Percentiles rank a stretch among this genome's conserved stretches.
Conservation (phyloP, 2,888 invertebrate genomes). For the Diplazon laetatorius region DNA sequence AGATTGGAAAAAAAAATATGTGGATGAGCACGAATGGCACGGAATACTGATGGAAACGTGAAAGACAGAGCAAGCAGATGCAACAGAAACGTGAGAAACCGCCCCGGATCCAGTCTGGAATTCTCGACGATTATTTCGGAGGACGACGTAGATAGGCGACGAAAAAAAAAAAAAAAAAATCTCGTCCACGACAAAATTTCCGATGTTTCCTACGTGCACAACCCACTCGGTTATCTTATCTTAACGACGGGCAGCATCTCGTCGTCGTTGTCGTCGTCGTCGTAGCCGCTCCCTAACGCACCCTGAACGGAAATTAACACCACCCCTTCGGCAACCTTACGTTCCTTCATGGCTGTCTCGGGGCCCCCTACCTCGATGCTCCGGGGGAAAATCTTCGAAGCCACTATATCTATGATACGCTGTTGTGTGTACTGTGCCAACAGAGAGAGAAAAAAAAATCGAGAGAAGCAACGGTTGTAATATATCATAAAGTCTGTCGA, state of each 20-base stretch:
- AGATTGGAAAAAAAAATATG: too few relatives aligned
- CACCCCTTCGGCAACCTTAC: conserved; percentile 59
- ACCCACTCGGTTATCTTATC: conserved; percentile 79
- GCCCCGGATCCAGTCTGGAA: background rate
- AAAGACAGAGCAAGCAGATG: background rate
- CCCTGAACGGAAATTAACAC: conserved; percentile 82
- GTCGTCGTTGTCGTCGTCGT: too few relatives aligned
- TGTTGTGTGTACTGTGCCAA: conserved; percentile 62
- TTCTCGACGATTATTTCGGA: conserved; percentile 2
- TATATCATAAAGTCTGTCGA: conserved; percentile 59
- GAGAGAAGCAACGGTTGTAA: conserved; percentile 79
- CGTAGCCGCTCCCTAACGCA: conserved; percentile 73
- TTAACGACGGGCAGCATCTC: conserved; percentile 77
- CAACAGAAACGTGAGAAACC: background rate
- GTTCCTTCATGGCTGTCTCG: conserved; percentile 2
- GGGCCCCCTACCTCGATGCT: background rate
- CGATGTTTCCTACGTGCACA: conserved; percentile 38
- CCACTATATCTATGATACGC: conserved; percentile 30
- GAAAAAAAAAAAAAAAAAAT: too few relatives aligned
- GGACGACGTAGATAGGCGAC: conserved; percentile 49
- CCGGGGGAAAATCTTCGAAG: conserved; percentile 32
- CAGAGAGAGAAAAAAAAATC: conserved; percentile 70
- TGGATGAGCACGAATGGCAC: background rate
- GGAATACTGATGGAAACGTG: background rate
- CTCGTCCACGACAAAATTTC: conserved; percentile 58